A percentile compares a stretch with the other conserved stretches of the same genome.
phyloP scores from a whole-genome alignment of 2,888 invertebrate species.

The Eupeodes latifasciatus region DNA sequence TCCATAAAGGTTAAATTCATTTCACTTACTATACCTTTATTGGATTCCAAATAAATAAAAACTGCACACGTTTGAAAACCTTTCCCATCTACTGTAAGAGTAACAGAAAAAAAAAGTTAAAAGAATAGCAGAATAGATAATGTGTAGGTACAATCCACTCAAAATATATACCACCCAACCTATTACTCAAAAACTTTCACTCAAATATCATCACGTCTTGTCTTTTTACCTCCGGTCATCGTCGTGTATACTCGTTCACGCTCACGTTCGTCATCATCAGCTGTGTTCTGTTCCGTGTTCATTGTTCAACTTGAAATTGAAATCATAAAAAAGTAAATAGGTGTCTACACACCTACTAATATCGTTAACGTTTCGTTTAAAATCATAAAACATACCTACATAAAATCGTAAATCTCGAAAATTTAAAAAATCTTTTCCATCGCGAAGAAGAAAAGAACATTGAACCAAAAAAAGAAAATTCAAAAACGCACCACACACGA shows the following conservation, averaged over 20 bases:
- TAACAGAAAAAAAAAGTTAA: not conserved
- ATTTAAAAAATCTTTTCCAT: constrained; percentile 2
- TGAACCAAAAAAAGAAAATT: constrained; percentile 16
- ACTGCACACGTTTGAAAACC: not conserved
- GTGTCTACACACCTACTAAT: too few species aligned
- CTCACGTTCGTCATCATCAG: constrained; percentile 47
- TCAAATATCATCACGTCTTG: constrained; percentile 33
- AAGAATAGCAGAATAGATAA: not conserved
- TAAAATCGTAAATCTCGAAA: constrained; percentile 14
- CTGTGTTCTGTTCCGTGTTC: constrained; percentile 48
- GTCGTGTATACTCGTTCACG: not conserved
- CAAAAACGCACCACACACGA: not conserved
- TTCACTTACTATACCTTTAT: too few species aligned
- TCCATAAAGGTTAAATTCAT: too few species aligned
- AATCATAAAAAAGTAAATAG: constrained; percentile 9
- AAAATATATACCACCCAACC: not conserved
- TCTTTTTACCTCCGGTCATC: not conserved
- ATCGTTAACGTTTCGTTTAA: not conserved
- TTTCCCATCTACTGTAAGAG: not conserved
- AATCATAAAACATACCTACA: constrained; percentile 33
- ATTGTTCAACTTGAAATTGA: not conserved
- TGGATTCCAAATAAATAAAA: not conserved
- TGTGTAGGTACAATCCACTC: not conserved
- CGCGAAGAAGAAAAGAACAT: constrained; percentile 31
- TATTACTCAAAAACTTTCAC: constrained; percentile 25